Evolutionary conservation across 2,888 invertebrate genomes (phyloP).

Genomic region (Dolichomitus sp.): DNA sequence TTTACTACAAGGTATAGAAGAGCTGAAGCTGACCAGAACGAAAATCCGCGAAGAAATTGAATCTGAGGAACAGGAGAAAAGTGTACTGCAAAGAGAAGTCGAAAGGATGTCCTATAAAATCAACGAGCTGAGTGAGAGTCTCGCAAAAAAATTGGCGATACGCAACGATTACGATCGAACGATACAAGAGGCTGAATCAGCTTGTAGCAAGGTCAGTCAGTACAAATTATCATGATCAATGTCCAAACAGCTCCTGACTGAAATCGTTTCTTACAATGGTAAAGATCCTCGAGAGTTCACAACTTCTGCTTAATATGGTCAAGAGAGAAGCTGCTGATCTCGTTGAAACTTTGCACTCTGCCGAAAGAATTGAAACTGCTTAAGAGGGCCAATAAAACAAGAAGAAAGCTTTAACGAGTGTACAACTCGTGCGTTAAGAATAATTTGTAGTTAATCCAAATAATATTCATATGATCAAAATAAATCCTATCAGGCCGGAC

Average conservation of each 20-base stretch:
- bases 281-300: constrained; percentile 80
- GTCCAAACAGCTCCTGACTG: not conserved
- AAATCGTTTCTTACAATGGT: constrained; percentile 1
- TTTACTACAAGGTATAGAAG: constrained; percentile 73
- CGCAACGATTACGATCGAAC: constrained; percentile 76
- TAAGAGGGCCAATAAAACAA: constrained; percentile 1
- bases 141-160: constrained; percentile 73
- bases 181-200: constrained; percentile 76
- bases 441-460: too few species aligned
- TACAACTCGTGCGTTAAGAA: too few species aligned
- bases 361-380: constrained; percentile 56
- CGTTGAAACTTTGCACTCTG: constrained; percentile 71
- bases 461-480: too few species aligned
- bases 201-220: constrained; percentile 74
- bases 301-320: constrained; percentile 78
- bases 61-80: constrained; percentile 73
- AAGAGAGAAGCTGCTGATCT: constrained; percentile 79
- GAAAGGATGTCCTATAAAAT: constrained; percentile 74
- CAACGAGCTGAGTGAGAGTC: constrained; percentile 73
- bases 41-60: constrained; percentile 74
- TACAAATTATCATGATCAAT: not conserved
- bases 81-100: constrained; percentile 73
- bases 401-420: not conserved
- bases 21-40: constrained; percentile 71
- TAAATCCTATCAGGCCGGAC: too few species aligned